Conservation (phyloP, 2,113 vertebrate genomes). For the Synchiropus splendidus region DNA sequence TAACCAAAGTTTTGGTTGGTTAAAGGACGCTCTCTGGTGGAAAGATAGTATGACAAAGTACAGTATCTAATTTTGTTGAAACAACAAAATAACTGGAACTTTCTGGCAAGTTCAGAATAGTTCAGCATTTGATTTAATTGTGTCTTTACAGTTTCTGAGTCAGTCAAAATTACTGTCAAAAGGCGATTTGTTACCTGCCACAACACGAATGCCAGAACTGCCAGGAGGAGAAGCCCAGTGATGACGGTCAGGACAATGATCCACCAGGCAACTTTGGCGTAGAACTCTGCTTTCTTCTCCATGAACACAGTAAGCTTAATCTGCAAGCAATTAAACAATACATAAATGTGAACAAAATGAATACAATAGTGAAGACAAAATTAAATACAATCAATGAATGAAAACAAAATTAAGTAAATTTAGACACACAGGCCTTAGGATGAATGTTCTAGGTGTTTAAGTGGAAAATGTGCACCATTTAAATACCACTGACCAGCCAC, state of each 20-base stretch:
- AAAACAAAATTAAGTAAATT: too few species aligned
- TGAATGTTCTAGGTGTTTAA: too few species aligned
- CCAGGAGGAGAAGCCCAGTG: slow-evolving; percentile 37
- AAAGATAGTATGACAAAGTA: too few species aligned
- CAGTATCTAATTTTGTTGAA: too few species aligned
- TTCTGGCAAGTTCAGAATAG: neutral
- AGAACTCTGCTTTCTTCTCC: slow-evolving; percentile 25
- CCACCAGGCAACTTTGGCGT: slow-evolving; percentile 54
- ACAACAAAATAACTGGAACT: neutral
- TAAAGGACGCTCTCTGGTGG: too few species aligned
- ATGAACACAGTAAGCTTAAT: slow-evolving; percentile 84
- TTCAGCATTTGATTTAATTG: neutral
- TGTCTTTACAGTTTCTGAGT: neutral
- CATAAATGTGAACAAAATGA: neutral
- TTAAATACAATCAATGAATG: too few species aligned
- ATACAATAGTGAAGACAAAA: neutral
- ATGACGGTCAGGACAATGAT: slow-evolving; percentile 52
- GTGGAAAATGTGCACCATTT: neutral
- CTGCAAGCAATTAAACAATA: slow-evolving; percentile 58
- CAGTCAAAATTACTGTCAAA: too few species aligned
- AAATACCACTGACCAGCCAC: too few species aligned
- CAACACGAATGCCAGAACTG: slow-evolving; percentile 22
- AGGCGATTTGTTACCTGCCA: slow-evolving; percentile 40
- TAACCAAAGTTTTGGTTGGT: too few species aligned
- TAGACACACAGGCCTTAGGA: too few species aligned